Conservation (phyloP, 2,888 invertebrate genomes). For the Steromphala cineraria region DNA sequence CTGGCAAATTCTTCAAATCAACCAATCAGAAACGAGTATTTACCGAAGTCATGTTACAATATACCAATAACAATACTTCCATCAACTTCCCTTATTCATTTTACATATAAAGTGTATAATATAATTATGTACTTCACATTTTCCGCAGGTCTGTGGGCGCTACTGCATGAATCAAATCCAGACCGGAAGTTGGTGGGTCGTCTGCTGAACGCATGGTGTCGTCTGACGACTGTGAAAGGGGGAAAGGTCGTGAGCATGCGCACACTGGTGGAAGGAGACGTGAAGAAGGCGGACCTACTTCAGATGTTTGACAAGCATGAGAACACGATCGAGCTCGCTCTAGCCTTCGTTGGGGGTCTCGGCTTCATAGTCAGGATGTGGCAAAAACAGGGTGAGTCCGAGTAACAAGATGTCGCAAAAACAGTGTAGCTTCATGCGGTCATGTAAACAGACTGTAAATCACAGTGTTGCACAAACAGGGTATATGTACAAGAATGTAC, state of each 20-base stretch:
- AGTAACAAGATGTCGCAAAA: neutral
- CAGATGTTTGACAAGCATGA: constrained; percentile 61
- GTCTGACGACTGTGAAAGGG: constrained; percentile 47
- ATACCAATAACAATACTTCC: too few relatives aligned
- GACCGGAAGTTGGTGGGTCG: constrained; percentile 46
- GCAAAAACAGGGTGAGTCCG: constrained; percentile 55
- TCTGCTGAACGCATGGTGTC: constrained; percentile 46
- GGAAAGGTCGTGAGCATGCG: constrained; percentile 59
- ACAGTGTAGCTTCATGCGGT: neutral
- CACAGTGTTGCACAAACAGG: too few relatives aligned
- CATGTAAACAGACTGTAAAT: too few relatives aligned
- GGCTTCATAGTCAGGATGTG: constrained; percentile 60
- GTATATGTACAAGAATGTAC: too few relatives aligned
- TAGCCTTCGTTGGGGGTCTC: constrained; percentile 63
- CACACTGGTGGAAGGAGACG: constrained; percentile 49
- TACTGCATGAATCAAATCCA: constrained; percentile 44
- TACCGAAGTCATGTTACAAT: too few relatives aligned
- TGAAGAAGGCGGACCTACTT: constrained; percentile 53
- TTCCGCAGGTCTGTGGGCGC: constrained; percentile 39
- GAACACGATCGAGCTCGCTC: constrained; percentile 63
- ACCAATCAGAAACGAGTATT: too few relatives aligned
- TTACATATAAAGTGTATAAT: too few relatives aligned
- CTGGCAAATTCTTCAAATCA: too few relatives aligned
- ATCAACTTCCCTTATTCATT: too few relatives aligned
- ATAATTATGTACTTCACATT: too few relatives aligned